Evolutionary conservation across 1,140 invertebrate species (phyloP).

Genomic region (Aphaenogaster floridana): DNA sequence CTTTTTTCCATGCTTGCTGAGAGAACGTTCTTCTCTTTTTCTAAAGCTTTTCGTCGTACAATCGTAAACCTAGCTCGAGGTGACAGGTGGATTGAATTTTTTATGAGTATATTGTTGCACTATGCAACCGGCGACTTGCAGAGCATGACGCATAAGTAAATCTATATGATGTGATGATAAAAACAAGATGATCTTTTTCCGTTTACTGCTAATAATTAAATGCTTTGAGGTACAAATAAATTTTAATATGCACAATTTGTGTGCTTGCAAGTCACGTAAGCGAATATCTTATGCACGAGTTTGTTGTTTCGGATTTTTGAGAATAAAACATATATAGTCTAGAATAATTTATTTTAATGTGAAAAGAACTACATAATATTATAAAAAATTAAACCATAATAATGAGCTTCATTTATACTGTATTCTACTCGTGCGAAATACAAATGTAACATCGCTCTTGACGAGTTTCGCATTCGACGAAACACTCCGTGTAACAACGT

Average conservation of each 20-base stretch:
- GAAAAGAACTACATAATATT: neutral
- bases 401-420: neutral
- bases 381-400: neutral
- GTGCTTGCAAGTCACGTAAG: neutral
- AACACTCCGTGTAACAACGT: neutral
- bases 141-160: neutral
- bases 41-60: slow-evolving; percentile 10
- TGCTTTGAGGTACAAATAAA: neutral
- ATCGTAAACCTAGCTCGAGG: slow-evolving; percentile 39
- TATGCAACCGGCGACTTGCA: neutral
- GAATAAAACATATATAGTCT: neutral
- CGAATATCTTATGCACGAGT: neutral
- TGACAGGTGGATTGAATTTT: slow-evolving; percentile 52
- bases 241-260: neutral
- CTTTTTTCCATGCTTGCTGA: slow-evolving; percentile 39
- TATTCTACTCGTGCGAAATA: neutral
- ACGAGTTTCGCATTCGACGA: slow-evolving; percentile 29
- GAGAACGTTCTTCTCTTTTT: neutral
- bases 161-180: neutral
- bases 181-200: neutral
- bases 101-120: slow-evolving; percentile 15
- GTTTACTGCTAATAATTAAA: neutral
- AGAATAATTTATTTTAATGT: neutral
- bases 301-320: neutral
- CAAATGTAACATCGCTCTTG: neutral